Evolutionary conservation across 53 echinoderm and acorn worm genomes (phyloP).

Genomic region (Echinarachnius parma): DNA sequence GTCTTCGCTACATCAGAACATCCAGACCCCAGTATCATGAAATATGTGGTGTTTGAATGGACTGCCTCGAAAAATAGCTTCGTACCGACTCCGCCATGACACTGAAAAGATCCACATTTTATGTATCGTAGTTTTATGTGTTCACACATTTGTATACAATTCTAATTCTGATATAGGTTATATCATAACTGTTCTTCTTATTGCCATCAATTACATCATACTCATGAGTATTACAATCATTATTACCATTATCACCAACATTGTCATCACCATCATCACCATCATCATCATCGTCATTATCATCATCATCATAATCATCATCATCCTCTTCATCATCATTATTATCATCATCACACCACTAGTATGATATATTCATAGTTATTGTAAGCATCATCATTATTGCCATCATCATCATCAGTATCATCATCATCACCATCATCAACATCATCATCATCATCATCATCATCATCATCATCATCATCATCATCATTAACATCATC

Average conservation of each 20-base stretch:
- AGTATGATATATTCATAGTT: too few relatives aligned
- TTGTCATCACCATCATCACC: conserved; percentile 25
- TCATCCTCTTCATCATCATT: neutral
- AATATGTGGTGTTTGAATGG: conserved; percentile 54
- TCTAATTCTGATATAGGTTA: too few relatives aligned
- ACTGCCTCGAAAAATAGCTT: conserved; percentile 70
- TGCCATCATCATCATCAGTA: neutral
- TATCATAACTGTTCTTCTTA: too few relatives aligned
- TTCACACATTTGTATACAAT: too few relatives aligned
- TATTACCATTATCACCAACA: conserved; percentile 21
- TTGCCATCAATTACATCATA: neutral
- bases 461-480: conserved; percentile 23
- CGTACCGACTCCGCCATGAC: conserved; percentile 74
- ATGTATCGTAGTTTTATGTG: too few relatives aligned
- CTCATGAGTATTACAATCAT: neutral
- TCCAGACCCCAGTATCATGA: conserved; percentile 71
- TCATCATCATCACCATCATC: conserved; percentile 28
- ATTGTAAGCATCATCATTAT: neutral
- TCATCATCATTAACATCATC: conserved; percentile 23
- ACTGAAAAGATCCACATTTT: too few relatives aligned
- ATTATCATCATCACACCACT: neutral
- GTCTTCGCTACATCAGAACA: conserved; percentile 79
- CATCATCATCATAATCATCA: conserved; percentile 4
- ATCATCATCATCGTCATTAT: conserved; percentile 24
- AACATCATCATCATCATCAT: conserved; percentile 40